These are phyloP conservation scores for Thrips palmi DNA, from an alignment of 1,140 invertebrate genomes.

Conservation along the genomic window DNA sequence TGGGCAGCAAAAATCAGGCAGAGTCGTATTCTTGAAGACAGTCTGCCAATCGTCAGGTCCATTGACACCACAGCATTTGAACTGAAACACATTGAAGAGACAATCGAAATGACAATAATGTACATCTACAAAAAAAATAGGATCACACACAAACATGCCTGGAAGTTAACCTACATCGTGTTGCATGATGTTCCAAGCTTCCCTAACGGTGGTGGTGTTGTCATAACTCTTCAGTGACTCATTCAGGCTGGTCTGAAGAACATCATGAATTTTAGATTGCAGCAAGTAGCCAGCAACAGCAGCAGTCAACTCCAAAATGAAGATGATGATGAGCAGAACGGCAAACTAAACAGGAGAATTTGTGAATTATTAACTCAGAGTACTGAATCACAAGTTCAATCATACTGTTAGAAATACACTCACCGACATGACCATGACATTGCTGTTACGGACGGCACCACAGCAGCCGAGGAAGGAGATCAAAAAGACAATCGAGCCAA, in stretches of 20 bases:
- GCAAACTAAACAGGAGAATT: slow-evolving; percentile 78
- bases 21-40: slow-evolving; percentile 28
- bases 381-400: slow-evolving; percentile 16
- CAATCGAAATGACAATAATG: not conserved
- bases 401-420: slow-evolving; percentile 5
- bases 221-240: slow-evolving; percentile 48
- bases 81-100: slow-evolving; percentile 26
- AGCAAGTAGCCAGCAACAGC: slow-evolving; percentile 73
- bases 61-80: slow-evolving; percentile 61
- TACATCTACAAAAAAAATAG: slow-evolving; percentile 1
- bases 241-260: slow-evolving; percentile 46
- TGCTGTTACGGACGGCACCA: slow-evolving; percentile 70
- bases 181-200: slow-evolving; percentile 65
- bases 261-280: slow-evolving; percentile 41
- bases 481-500: slow-evolving; percentile 66
- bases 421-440: slow-evolving; percentile 73
- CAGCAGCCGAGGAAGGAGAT: slow-evolving; percentile 80
- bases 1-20: slow-evolving; percentile 50
- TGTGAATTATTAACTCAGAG: too few relatives aligned
- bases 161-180: slow-evolving; percentile 41
- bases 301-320: slow-evolving; percentile 63
- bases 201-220: slow-evolving; percentile 37
- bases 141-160: not conserved
- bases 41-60: slow-evolving; percentile 44
- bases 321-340: slow-evolving; percentile 59